Evolutionary conservation across 2,113 vertebrate genomes (phyloP), one percentile per base, ranked within the genome.

Genomic region (Brienomyrus brachyistius): DNA sequence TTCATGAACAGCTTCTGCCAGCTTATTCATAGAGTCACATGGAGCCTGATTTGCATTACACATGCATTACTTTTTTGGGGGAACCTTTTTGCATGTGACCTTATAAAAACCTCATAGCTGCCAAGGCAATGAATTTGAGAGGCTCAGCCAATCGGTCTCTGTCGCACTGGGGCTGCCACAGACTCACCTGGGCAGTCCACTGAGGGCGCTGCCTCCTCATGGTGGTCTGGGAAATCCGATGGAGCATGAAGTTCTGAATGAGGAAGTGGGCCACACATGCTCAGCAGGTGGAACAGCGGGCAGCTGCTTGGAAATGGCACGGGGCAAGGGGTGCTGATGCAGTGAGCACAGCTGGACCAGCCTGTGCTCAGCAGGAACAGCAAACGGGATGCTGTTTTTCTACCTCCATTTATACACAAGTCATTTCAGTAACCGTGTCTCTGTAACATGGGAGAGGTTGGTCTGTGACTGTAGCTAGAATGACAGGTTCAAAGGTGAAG

Each of bases 71-170:
- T 87, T 87, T 87, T 31, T 56, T 56, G 10, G 27, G 27, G 8
- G 19, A 56, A 80, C 74, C 15, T 80, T 48, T 86, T 87, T 87
- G 51, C 85, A 56, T 87, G 27, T 87, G 85, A 87, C 85, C 85
- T 87, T 87, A 40, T 87, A 40, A 31, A 54, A 23, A n/a, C 27
- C 51, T 56, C 85, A 27, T 40, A 48, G 51, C n/a, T 87, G 23
- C 85, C 17, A 54, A 11, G 27, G 51, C n/a, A 31, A n/a, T 19
- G n/a, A 51, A 48, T 50, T 40, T 52, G 85, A 27, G 48, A n/a
- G 45, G 8, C 45, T 10, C 9, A 23, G 21, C 9, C 0, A 21
- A 48, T 84, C 82, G 9, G 45, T 84, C 40, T 23, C 6, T 17
- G 45, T 47, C 21, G 10, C 47, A 48, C 82, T 10, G 2, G 21